Percentiles rank a stretch among this genome's conserved stretches.
These are phyloP conservation scores for Chelon auratus DNA, from an alignment of 2,797 vertebrate species.

Conservation along the genomic window DNA sequence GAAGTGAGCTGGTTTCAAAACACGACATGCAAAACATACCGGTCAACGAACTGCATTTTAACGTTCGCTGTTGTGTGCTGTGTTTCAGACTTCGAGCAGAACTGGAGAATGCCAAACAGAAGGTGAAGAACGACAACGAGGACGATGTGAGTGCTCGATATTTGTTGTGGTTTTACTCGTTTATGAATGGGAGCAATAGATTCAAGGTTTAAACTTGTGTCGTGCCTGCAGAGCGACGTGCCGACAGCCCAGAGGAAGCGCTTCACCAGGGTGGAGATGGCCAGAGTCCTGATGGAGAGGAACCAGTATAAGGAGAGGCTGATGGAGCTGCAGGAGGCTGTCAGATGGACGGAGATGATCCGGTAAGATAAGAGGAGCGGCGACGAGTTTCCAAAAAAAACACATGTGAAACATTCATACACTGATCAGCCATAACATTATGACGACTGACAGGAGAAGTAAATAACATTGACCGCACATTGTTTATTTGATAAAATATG, in stretches of 20 bases:
- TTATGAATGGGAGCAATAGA: neutral
- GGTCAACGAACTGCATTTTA: neutral
- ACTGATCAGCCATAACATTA: no score
- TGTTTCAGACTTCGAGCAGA: conserved; percentile 89
- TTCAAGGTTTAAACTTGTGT: neutral
- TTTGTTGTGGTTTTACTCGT: neutral
- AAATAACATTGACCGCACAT: no score
- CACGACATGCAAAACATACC: rapidly evolving
- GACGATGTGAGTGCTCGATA: conserved; percentile 89
- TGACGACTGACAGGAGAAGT: no score
- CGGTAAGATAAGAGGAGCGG: conserved; percentile 78
- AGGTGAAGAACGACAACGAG: conserved; percentile 90
- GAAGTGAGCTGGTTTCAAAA: conserved; percentile 82
- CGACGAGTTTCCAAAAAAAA: no score
- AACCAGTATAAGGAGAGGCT: conserved; percentile 98
- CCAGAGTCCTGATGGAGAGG: conserved; percentile 96
- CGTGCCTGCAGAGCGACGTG: conserved; percentile 89
- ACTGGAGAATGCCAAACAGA: conserved; percentile 89
- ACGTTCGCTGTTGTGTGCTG: neutral
- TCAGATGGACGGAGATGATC: conserved; percentile 99
- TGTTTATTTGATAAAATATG: no score
- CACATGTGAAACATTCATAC: neutral
- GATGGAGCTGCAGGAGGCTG: conserved; percentile 98
- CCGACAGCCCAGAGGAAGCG: conserved; percentile 95
- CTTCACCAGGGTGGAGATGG: conserved; percentile 98